These are phyloP conservation scores for Pantelozetes paolii DNA, from an alignment of 2,888 invertebrate genomes.

Conservation along the genomic window DNA sequence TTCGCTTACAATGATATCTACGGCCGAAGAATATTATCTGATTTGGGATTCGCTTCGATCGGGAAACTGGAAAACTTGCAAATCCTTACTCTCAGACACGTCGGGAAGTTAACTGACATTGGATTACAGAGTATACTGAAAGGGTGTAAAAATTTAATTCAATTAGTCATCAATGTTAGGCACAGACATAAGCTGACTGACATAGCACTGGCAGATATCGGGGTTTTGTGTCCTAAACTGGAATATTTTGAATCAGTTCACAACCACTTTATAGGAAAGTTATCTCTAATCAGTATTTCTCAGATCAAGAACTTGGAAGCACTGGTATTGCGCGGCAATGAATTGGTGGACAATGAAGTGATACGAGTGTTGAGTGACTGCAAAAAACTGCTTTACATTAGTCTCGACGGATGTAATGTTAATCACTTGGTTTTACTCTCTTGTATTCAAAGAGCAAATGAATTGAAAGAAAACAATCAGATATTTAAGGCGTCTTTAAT, in stretches of 20 bases:
- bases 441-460: conserved; percentile 21
- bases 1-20: conserved; percentile 22
- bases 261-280: conserved; percentile 37
- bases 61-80: conserved; percentile 10
- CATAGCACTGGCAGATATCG: conserved; percentile 7
- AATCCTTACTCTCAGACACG: conserved; percentile 29
- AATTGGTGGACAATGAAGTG: conserved; percentile 16
- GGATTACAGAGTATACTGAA: background rate
- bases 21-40: conserved; percentile 13
- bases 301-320: background rate
- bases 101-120: conserved; percentile 30
- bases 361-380: conserved; percentile 9
- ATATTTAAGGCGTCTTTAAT: conserved; percentile 24
- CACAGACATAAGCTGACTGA: conserved; percentile 37
- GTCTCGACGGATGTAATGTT: conserved; percentile 38
- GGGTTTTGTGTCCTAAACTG: background rate
- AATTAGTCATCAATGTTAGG: conserved; percentile 31
- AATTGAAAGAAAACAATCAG: background rate
- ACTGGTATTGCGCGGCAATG: conserved; percentile 31
- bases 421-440: background rate
- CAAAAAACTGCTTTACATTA: conserved; percentile 6
- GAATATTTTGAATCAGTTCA: conserved; percentile 36
- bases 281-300: conserved; percentile 12
- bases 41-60: conserved; percentile 22
- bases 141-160: conserved; percentile 6